Evolutionary conservation across 2,888 invertebrate genomes (phyloP).

Genomic region (Spilosoma lubricipeda): DNA sequence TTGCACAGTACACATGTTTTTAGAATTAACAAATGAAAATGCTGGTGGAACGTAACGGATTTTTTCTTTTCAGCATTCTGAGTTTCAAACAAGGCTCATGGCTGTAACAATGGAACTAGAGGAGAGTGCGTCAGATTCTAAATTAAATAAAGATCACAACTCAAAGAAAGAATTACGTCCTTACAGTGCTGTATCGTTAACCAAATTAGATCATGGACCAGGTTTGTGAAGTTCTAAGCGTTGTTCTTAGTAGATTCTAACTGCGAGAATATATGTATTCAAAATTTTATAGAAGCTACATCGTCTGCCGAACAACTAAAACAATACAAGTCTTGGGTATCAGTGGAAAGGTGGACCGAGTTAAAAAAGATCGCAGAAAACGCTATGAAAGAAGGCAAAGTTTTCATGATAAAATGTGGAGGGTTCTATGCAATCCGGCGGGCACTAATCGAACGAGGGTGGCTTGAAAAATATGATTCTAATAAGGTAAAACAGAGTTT

Average conservation of each 20-base stretch:
- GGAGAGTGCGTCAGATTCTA: constrained; percentile 81
- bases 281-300: constrained; percentile 55
- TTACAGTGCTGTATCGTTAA: constrained; percentile 76
- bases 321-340: constrained; percentile 86
- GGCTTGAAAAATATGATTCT: constrained; percentile 89
- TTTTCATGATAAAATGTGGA: constrained; percentile 90
- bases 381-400: constrained; percentile 88
- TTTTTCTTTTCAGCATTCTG: constrained; percentile 67
- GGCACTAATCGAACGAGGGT: constrained; percentile 90
- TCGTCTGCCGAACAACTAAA: constrained; percentile 78
- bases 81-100: constrained; percentile 66
- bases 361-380: constrained; percentile 88
- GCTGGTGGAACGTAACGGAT: constrained; percentile 41
- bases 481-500: constrained; percentile 68
- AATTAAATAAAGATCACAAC: constrained; percentile 79
- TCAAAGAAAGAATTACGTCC: constrained; percentile 78
- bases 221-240: constrained; percentile 57
- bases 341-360: constrained; percentile 88
- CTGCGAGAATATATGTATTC: background rate
- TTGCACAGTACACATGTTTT: constrained; percentile 64
- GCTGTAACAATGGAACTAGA: constrained; percentile 83
- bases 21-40: constrained; percentile 54
- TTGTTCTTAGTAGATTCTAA: background rate
- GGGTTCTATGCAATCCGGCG: constrained; percentile 90
- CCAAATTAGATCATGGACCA: constrained; percentile 80